Conservation (phyloP, 2,797 vertebrate species). For the Rhinophrynus dorsalis region DNA sequence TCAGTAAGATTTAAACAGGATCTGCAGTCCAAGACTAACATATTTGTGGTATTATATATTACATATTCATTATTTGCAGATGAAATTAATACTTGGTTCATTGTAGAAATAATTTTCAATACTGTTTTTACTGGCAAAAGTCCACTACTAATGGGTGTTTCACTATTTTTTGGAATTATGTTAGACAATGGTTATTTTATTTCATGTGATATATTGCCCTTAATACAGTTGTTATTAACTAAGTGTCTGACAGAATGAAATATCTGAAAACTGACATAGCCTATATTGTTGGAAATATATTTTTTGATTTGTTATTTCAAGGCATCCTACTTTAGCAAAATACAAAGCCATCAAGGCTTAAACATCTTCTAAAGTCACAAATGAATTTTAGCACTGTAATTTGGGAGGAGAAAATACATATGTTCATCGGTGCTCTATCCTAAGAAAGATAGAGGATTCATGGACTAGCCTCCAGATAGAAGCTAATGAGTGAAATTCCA, state of each 20-base stretch:
- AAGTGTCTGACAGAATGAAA: conserved; percentile 15
- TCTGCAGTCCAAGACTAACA: conserved; percentile 32
- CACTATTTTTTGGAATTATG: conserved; percentile 31
- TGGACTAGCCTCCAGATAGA: too few relatives aligned
- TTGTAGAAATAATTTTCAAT: conserved; percentile 30
- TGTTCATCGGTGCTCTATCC: too few relatives aligned
- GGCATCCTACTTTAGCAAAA: background rate
- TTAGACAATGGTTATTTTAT: conserved; percentile 22
- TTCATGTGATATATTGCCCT: conserved; percentile 10
- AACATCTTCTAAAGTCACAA: too few relatives aligned
- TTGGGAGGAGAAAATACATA: too few relatives aligned
- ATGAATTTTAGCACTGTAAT: too few relatives aligned
- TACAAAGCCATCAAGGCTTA: background rate
- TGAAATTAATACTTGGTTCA: conserved; percentile 36
- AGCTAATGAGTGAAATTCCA: too few relatives aligned
- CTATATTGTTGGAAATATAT: conserved; percentile 1
- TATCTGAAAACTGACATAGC: conserved; percentile 1
- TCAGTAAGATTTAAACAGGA: conserved; percentile 23
- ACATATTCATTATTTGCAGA: conserved; percentile 37
- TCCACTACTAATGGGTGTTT: conserved; percentile 39
- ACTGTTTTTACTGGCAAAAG: conserved; percentile 30
- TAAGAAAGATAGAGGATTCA: too few relatives aligned
- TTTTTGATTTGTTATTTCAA: background rate
- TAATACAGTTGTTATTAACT: conserved; percentile 24
- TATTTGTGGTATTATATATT: conserved; percentile 38